Evolutionary conservation across 2,888 invertebrate species (phyloP).

Genomic region (Fragum whitleyi): DNA sequence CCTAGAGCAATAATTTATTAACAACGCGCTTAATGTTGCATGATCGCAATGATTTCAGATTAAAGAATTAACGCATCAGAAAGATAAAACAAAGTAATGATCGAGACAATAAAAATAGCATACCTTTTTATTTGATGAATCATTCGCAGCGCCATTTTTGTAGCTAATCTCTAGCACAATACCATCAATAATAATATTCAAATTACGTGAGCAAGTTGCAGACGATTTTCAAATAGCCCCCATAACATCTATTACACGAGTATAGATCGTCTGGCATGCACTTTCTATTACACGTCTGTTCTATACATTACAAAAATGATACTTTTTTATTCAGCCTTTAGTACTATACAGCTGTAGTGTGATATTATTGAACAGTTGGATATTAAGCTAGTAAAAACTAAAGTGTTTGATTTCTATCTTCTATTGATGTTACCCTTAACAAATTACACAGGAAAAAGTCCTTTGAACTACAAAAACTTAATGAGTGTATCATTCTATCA

Average conservation of each 20-base stretch:
- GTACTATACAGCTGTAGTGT: not conserved
- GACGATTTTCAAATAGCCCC: conserved; percentile 14
- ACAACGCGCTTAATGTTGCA: not conserved
- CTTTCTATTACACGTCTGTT: conserved; percentile 11
- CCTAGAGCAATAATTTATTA: conserved; percentile 4
- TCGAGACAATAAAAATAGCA: not conserved
- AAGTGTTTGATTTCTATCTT: not conserved
- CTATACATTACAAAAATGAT: not conserved
- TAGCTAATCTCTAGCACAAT: not conserved
- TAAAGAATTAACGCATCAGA: not conserved
- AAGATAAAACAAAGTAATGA: not conserved
- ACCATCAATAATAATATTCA: conserved; percentile 22
- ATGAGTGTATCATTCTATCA: too few relatives aligned
- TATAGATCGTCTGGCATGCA: not conserved
- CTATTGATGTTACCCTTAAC: not conserved
- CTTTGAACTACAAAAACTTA: too few relatives aligned
- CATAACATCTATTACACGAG: not conserved
- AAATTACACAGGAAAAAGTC: too few relatives aligned
- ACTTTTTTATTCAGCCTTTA: not conserved
- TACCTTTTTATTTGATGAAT: conserved; percentile 41
- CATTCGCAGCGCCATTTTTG: conserved; percentile 25
- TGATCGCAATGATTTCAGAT: not conserved
- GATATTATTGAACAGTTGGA: not conserved
- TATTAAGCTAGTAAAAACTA: not conserved
- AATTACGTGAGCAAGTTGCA: conserved; percentile 10